Evolutionary conservation across 1,140 invertebrate species (phyloP), one percentile per base, ranked within the genome.

Genomic region (Drosophila micromelanica): DNA sequence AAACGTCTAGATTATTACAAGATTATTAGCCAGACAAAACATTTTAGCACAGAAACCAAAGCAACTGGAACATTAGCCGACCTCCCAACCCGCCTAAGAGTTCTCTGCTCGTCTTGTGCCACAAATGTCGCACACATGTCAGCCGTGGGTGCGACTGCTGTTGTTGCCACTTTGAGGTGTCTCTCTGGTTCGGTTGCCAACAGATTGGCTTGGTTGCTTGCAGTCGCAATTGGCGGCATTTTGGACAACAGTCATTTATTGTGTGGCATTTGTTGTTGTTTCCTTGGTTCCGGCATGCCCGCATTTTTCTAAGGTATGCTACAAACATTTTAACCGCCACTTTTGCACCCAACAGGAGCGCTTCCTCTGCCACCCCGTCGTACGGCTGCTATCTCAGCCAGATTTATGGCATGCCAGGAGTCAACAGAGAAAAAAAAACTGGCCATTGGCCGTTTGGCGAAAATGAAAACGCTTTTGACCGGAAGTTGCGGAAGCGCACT

Each of bases 391-490:
- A 55, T 64, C 23, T 71, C 32, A 51, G 40, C 13, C 62, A 76
- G 78, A 87, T 82, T 86, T 87, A 86, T 87, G 82, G 82, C 82
- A 81, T 87, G 78, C 78, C 70, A 87, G 51, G 51, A 65, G 7
- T n/a, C 13, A 23, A 32, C 6, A 27, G 4, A 27, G 4, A 27
- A 27, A 27, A 42, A 35, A 38, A 40, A 23, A 38, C 51, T 78
- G 76, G 60, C 73, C 73, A 57, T 40, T 67, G 78, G 60, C 46
- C 79, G 55, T 61, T 75, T 42, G 78, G 74, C 74, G 78, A 78
- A 90, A 84, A 84, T 89, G 84, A 89, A 89, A 90, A 90, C 72
- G 76, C 43, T 86, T 78, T 90, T 91, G 90, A 90, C 86, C 90
- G 90, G 90, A 91, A 90, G 77, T 70, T 73, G 70, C 76, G 84